phyloP scores from a whole-genome alignment of 1,140 invertebrate genomes.

The Mamestra configurata region DNA sequence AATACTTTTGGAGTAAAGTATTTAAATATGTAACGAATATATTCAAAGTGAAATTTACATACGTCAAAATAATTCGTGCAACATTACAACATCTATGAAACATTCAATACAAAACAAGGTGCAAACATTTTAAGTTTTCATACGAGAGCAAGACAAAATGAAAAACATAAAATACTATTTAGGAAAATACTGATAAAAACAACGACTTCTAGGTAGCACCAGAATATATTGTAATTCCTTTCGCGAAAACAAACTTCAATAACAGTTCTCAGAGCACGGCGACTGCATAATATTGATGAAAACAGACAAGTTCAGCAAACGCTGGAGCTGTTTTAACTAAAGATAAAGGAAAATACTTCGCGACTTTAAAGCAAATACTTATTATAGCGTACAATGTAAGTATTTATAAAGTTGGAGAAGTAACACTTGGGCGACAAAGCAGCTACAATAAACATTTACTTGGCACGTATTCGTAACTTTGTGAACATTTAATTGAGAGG shows the following conservation, averaged over 20 bases:
- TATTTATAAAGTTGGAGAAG: slow-evolving; percentile 14
- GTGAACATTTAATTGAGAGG: not conserved
- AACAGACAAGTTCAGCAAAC: not conserved
- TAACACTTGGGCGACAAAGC: not conserved
- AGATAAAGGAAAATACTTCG: slow-evolving; percentile 21
- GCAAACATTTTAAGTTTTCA: too few species aligned
- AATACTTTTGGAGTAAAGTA: too few species aligned
- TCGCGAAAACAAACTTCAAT: not conserved
- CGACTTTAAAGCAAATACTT: slow-evolving; percentile 20
- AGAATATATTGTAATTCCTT: not conserved
- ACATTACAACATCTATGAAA: too few species aligned
- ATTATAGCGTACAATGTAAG: not conserved
- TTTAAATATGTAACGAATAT: too few species aligned
- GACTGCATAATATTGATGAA: not conserved
- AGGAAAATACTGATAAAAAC: too few species aligned
- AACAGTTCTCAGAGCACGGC: not conserved
- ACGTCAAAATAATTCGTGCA: too few species aligned
- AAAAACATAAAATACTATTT: too few species aligned
- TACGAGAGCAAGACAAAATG: too few species aligned
- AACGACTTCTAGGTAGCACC: not conserved
- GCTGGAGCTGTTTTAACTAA: not conserved
- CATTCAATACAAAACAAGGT: too few species aligned
- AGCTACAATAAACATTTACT: slow-evolving; percentile 23
- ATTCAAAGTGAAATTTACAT: too few species aligned
- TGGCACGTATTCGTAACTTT: not conserved